Percentiles rank a stretch among this genome's conserved stretches.
Conservation (phyloP, 2,113 vertebrate genomes). For the Tragulus kanchil region DNA sequence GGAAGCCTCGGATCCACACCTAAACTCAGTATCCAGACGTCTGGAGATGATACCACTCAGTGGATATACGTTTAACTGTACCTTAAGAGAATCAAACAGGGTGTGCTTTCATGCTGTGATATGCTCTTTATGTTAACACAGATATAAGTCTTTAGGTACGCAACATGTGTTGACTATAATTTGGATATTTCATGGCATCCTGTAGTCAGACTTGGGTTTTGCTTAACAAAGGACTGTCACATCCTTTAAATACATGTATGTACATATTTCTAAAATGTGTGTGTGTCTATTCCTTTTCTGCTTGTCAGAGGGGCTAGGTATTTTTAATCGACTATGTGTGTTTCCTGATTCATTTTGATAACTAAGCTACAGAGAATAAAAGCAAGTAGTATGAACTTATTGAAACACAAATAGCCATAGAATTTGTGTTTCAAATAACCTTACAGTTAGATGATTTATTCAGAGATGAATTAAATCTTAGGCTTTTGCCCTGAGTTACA, state of each 20-base stretch:
- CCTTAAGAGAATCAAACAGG: not conserved
- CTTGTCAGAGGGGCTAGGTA: not conserved
- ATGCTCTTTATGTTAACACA: not conserved
- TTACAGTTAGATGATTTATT: conserved; percentile 34
- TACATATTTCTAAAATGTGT: conserved; percentile 1
- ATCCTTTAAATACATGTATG: not conserved
- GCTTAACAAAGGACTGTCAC: not conserved
- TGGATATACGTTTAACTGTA: not conserved
- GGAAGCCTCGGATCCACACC: not conserved
- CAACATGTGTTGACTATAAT: not conserved
- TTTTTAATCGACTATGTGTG: not conserved
- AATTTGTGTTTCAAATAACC: conserved; percentile 37
- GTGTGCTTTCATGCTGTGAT: not conserved
- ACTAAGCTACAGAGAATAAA: conserved; percentile 6
- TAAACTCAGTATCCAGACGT: not conserved
- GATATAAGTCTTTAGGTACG: not conserved
- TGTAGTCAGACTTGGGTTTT: conserved; percentile 48
- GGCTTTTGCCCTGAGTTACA: not conserved
- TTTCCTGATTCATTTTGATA: not conserved
- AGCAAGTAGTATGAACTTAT: not conserved
- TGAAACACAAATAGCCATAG: conserved; percentile 45
- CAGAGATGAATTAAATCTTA: conserved; percentile 5
- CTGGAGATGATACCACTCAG: not conserved
- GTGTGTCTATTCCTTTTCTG: conserved; percentile 5
- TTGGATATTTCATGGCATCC: not conserved